Conservation (phyloP, 2,113 vertebrate species). For the Amia ocellicauda region DNA sequence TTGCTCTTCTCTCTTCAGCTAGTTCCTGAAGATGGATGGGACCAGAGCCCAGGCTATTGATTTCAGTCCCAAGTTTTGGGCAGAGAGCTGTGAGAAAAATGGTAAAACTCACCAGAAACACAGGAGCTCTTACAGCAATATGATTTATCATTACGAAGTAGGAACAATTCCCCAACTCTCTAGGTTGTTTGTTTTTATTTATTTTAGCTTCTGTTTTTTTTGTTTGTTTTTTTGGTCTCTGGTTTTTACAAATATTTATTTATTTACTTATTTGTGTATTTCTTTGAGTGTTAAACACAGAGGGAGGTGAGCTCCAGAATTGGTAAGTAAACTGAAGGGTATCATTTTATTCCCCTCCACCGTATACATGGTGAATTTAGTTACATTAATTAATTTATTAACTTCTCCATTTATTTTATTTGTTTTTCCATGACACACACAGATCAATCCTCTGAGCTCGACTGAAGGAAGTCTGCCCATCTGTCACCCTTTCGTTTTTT, state of each 20-base stretch:
- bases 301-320: too few relatives aligned
- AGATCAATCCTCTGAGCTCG: too few relatives aligned
- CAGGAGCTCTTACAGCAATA: conserved; percentile 2
- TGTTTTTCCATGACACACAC: too few relatives aligned
- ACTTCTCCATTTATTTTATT: too few relatives aligned
- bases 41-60: not conserved
- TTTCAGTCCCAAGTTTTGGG: conserved; percentile 12
- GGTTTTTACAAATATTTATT: not conserved
- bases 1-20: not conserved
- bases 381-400: too few relatives aligned
- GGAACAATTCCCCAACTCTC: conserved; percentile 39
- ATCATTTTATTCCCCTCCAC: too few relatives aligned
- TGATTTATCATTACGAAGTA: conserved; percentile 50
- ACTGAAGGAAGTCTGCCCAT: too few relatives aligned
- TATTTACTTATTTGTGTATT: not conserved
- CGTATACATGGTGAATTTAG: too few relatives aligned
- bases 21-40: conserved; percentile 10
- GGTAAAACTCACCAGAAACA: conserved; percentile 17
- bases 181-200: conserved; percentile 46
- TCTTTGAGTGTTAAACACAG: not conserved
- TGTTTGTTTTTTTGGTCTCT: not conserved
- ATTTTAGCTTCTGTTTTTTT: conserved; percentile 16
- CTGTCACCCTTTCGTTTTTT: too few relatives aligned
- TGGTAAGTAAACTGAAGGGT: too few relatives aligned
- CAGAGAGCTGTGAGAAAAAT: conserved; percentile 20